phyloP scores from a whole-genome alignment of 2,113 vertebrate species.

The Pyxicephalus adspersus region DNA sequence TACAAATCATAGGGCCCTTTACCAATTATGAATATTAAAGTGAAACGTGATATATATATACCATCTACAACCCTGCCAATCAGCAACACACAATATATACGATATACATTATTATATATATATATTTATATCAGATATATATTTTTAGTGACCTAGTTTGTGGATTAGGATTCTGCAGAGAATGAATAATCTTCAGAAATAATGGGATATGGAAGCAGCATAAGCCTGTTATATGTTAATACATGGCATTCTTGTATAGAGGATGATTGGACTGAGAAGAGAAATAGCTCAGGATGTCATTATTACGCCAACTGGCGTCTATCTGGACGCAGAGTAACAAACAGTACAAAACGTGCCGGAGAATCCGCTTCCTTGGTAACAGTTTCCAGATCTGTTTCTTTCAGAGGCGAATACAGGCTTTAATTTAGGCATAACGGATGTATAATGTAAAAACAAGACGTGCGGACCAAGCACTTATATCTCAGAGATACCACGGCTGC shows the following conservation, averaged over 20 bases:
- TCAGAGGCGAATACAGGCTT: too few relatives aligned
- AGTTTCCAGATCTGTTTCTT: not conserved
- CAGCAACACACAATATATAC: not conserved
- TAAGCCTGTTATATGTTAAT: constrained; percentile 29
- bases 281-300: constrained; percentile 19
- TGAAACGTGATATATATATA: too few relatives aligned
- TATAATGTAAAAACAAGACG: too few relatives aligned
- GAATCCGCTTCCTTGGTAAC: not conserved
- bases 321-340: not conserved
- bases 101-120: not conserved
- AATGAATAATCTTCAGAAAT: constrained; percentile 29
- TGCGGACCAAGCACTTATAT: too few relatives aligned
- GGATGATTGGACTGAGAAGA: constrained; percentile 37
- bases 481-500: too few relatives aligned
- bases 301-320: constrained; percentile 11
- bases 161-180: constrained; percentile 8
- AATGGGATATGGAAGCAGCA: constrained; percentile 29
- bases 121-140: not conserved
- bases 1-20: too few relatives aligned
- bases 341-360: not conserved
- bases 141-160: constrained; percentile 31
- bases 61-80: not conserved
- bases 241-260: constrained; percentile 4
- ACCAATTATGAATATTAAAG: too few relatives aligned
- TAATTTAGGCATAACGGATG: too few relatives aligned